Base-by-base conservation (phyloP, 1,140 invertebrate genomes). In the Drosophila punjabiensis region DNA sequence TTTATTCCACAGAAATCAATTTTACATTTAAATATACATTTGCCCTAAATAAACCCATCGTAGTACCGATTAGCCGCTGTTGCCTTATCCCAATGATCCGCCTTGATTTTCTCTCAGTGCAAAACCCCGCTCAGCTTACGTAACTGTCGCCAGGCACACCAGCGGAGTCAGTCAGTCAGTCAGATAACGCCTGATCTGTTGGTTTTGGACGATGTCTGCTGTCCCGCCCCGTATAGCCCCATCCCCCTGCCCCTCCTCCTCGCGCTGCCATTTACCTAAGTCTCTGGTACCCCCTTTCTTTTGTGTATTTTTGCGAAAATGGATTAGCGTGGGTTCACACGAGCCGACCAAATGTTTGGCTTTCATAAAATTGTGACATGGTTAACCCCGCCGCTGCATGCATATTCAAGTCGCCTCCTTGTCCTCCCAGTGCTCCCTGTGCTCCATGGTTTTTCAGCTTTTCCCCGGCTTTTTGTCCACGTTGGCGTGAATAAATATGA, bases 301-400 rank as follows among this genome's bases (percentile, higher is more conserved):
- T 69, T 58, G 60, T 69, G 53, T 68, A 43, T 50, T 64, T 81
- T 88, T 84, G 85, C 85, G 81, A 88, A 89, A 88, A 88, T 88
- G 85, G 85, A 88, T 88, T 88, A 88, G 85, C 85, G 81, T 88
- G 77, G 85, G 85, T 88, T 88, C 85, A 88, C 85, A 88, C 87
- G 85, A 84, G 79, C 81, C 85, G 85, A 76, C 74, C 81, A 84
- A 88, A 84, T 88, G 85, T 88, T 88, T 88, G 85, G 81, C 74
- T 89, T 89, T 89, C 85, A 89, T 88, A 89, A 88, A 88, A 76
- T 58, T 74, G 76, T 81, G 84, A 88, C 84, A 88, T 69, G 83
- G 41, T 10, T 43, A 41, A 30, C 70, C 64, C 59, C 50, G 43
- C 33, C 73, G 37, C 41, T n/a, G 14, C n/a, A 14, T n/a, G 14